Percentiles rank a stretch among this genome's conserved stretches.
These are phyloP conservation scores for Tetropium fuscum DNA, from an alignment of 2,888 invertebrate genomes.

Conservation along the genomic window DNA sequence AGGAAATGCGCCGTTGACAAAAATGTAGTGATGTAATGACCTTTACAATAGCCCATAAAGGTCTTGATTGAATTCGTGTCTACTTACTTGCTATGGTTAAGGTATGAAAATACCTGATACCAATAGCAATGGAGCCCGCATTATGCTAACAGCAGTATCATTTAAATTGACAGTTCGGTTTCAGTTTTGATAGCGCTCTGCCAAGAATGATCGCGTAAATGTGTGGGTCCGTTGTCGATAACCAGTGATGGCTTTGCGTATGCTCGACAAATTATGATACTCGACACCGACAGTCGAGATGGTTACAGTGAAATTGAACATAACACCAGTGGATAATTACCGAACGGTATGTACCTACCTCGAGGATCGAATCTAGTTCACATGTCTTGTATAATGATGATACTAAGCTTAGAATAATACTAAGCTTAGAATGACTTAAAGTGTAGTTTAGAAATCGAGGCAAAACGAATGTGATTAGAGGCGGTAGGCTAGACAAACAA, in stretches of 20 bases:
- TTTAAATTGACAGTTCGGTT: conserved; percentile 11
- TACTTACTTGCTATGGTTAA: too few species aligned
- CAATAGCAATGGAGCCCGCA: too few species aligned
- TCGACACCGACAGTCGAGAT: conserved; percentile 36
- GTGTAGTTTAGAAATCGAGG: too few species aligned
- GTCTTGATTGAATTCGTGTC: too few species aligned
- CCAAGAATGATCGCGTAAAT: background rate
- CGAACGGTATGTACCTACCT: conserved; percentile 41
- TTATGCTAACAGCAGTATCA: conserved; percentile 7
- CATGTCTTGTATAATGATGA: background rate
- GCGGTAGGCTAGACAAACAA: too few species aligned
- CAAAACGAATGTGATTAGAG: too few species aligned
- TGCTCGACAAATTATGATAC: conserved; percentile 28
- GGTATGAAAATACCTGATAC: too few species aligned
- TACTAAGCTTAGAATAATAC: too few species aligned
- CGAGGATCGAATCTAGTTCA: background rate
- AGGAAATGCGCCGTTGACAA: too few species aligned
- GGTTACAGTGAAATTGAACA: conserved; percentile 48
- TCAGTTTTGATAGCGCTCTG: conserved; percentile 15
- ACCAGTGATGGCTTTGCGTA: conserved; percentile 16
- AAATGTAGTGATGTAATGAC: too few species aligned
- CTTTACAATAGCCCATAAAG: too few species aligned
- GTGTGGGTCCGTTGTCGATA: conserved; percentile 14
- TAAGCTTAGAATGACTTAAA: too few species aligned
- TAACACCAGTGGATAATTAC: conserved; percentile 36